Evolutionary conservation across 1,140 invertebrate species (phyloP).

Genomic region (Drosophila nannoptera): DNA sequence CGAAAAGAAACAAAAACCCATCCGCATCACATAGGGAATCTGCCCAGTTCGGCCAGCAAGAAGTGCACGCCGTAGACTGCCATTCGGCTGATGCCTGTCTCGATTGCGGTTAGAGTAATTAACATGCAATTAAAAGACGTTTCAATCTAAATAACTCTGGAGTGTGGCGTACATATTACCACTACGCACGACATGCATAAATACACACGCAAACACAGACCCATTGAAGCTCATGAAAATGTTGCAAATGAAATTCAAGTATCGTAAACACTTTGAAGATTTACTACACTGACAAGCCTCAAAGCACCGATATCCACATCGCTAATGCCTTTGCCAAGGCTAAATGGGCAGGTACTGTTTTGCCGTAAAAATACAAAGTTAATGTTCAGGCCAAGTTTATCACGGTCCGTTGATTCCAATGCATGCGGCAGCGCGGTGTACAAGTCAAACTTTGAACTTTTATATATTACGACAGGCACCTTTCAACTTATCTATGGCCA

Average conservation of each 20-base stretch:
- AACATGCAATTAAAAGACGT: slow-evolving; percentile 76
- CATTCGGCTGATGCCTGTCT: slow-evolving; percentile 27
- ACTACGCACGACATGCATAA: slow-evolving; percentile 35
- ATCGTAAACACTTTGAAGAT: slow-evolving; percentile 42
- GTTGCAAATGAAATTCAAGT: slow-evolving; percentile 31
- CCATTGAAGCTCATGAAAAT: background rate
- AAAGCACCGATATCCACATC: slow-evolving; percentile 27
- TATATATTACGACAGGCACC: too few species aligned
- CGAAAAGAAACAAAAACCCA: background rate
- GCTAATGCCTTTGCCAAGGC: slow-evolving; percentile 28
- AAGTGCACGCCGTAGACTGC: background rate
- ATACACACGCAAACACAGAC: slow-evolving; percentile 5
- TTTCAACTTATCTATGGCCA: too few species aligned
- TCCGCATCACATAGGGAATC: slow-evolving; percentile 43
- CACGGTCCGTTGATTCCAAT: background rate
- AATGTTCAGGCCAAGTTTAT: slow-evolving; percentile 6
- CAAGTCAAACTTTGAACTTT: too few species aligned
- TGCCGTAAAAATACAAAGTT: slow-evolving; percentile 25
- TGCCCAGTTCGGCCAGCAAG: slow-evolving; percentile 36
- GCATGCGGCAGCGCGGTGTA: too few species aligned
- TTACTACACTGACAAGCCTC: slow-evolving; percentile 27
- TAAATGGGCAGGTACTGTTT: slow-evolving; percentile 26
- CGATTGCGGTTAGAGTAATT: slow-evolving; percentile 59
- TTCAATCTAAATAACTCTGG: slow-evolving; percentile 62
- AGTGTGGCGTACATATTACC: slow-evolving; percentile 46